A percentile compares a stretch with the other conserved stretches of the same genome.
Evolutionary conservation across 2,888 invertebrate species (phyloP).

Genomic region (Xanthia togata): DNA sequence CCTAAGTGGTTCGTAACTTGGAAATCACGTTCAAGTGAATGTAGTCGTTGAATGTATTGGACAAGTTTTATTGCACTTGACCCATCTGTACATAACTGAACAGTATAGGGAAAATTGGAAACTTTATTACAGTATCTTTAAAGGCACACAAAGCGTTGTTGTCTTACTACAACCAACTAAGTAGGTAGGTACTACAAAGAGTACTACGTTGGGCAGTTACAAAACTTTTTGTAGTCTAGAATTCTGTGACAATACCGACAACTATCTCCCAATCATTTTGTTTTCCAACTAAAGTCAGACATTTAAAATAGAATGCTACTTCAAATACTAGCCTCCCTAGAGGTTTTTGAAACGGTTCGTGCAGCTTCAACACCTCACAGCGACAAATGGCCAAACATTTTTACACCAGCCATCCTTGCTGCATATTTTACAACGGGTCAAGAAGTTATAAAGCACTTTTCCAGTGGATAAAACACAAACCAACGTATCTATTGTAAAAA

Average conservation of each 20-base stretch:
- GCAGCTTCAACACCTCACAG: slow-evolving; percentile 15
- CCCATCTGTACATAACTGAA: slow-evolving; percentile 7
- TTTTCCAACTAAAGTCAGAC: neutral
- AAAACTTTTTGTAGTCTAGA: neutral
- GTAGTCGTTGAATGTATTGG: slow-evolving; percentile 1
- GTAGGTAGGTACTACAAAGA: neutral
- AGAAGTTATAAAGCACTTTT: slow-evolving; percentile 73
- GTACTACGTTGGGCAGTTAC: neutral
- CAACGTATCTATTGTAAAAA: slow-evolving; percentile 60
- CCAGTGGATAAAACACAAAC: slow-evolving; percentile 71
- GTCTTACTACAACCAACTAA: no score
- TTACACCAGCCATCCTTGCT: slow-evolving; percentile 65
- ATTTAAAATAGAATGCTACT: slow-evolving; percentile 12
- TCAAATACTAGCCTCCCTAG: slow-evolving; percentile 21
- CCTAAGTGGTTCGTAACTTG: slow-evolving; percentile 6
- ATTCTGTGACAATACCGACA: neutral
- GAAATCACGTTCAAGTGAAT: slow-evolving; percentile 6
- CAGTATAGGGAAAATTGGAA: neutral
- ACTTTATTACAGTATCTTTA: neutral
- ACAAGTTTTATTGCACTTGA: slow-evolving; percentile 25
- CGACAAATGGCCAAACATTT: slow-evolving; percentile 72
- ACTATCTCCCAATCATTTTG: neutral
- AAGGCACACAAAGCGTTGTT: neutral
- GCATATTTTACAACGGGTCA: slow-evolving; percentile 76
- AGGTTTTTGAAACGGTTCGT: slow-evolving; percentile 38